Evolutionary conservation across 2,113 vertebrate genomes (phyloP), one percentile per base, ranked within the genome.

Genomic region (Hemibagrus wyckioides): DNA sequence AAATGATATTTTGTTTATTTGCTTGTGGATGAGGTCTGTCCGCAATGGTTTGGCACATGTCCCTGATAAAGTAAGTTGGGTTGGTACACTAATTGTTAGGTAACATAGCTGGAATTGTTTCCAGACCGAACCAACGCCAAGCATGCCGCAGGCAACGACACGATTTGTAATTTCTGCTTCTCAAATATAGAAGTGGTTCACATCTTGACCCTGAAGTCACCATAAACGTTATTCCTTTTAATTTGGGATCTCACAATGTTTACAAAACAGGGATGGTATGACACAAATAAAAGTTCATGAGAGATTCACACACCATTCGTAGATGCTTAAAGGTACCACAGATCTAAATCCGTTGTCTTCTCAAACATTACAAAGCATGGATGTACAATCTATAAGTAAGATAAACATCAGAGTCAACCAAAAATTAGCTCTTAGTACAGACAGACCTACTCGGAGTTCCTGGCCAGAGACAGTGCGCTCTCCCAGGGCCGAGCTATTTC

Each of bases 41-140:
- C 89, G 80, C 87, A 69, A 67, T 86, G 92, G 88, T 92, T 92
- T 93, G 89, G 92, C 92, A 77, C 44, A 85, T 19, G 79, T 83
- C 77, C 90, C 87, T 85, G 87, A 88, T 92, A 89, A 89, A 91
- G 90, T 83, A 86, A 91, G 84, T 65, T 88, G 85, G 90, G 80
- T 67, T 92, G 92, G 80, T 84, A 61, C 86, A 83, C 90, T 93
- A 92, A 92, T 91, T 93, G 92, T 92, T 91, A 91, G 92, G 91
- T 93, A 92, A 90, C 87, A 85, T 88, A 71, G 88, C 44, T 90
- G 88, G 89, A 93, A 89, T 33, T 73, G 85, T 39, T 80, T 90
- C 92, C 92, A 93, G 91, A 75, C 85, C 36, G 67, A 65, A 88
- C 77, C 67, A 79, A 82, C 30, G 33, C 14, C 44, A 80, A 79